Conservation (phyloP, 2,797 vertebrate species). For the Sarcophilus harrisii region DNA sequence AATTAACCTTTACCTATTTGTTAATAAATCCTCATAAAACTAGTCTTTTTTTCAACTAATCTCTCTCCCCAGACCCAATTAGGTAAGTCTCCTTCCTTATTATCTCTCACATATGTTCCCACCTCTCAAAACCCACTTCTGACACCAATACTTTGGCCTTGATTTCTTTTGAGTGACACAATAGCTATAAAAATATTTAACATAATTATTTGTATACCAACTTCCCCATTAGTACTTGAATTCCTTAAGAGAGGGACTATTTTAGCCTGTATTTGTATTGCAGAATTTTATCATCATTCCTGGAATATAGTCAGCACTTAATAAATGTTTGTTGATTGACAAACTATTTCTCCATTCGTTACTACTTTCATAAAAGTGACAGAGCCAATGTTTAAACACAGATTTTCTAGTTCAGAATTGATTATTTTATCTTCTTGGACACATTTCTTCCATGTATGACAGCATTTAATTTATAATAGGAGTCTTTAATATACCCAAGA, state of each 20-base stretch:
- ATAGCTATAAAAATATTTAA: neutral
- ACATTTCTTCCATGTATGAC: neutral
- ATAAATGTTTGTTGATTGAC: neutral
- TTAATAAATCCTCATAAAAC: neutral
- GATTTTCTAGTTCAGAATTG: neutral
- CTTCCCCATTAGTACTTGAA: neutral
- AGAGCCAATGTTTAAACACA: neutral
- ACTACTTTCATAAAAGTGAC: neutral
- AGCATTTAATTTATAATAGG: neutral
- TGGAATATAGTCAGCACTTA: neutral
- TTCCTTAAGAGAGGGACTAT: neutral
- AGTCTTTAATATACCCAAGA: neutral
- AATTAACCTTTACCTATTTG: neutral
- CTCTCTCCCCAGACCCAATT: neutral
- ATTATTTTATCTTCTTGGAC: neutral
- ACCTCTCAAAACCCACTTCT: neutral
- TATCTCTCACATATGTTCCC: neutral
- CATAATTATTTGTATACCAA: neutral
- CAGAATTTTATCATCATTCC: neutral
- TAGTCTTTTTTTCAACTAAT: neutral
- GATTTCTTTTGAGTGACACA: neutral
- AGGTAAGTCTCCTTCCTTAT: neutral
- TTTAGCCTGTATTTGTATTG: neutral
- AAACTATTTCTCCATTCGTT: neutral
- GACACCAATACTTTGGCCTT: neutral